Conservation (phyloP, 2,797 vertebrate genomes). For the Sandelia bainsii region DNA sequence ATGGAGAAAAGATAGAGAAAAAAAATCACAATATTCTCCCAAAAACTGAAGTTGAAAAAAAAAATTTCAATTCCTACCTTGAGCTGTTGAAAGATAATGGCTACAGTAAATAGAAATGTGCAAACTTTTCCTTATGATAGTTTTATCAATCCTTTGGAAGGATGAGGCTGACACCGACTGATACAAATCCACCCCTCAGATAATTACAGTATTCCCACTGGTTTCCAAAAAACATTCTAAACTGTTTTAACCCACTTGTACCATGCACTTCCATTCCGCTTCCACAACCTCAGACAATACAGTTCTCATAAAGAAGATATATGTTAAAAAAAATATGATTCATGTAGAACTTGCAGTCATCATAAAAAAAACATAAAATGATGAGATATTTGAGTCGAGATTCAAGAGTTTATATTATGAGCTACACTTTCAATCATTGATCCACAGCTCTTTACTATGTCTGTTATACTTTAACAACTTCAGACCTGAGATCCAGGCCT, state of each 20-base stretch:
- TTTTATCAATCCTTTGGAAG: background rate
- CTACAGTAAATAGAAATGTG: background rate
- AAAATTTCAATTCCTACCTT: background rate
- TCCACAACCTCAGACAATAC: background rate
- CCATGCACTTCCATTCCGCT: background rate
- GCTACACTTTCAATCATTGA: conserved; percentile 62
- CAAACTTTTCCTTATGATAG: background rate
- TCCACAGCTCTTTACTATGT: conserved; percentile 39
- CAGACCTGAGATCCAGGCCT: conserved; percentile 46
- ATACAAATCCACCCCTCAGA: background rate
- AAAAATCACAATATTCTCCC: too few relatives aligned
- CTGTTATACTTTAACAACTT: conserved; percentile 82
- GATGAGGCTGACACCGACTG: background rate
- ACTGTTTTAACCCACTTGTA: background rate
- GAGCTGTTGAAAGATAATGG: background rate
- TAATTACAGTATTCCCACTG: conserved; percentile 20
- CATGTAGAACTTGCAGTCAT: too few relatives aligned
- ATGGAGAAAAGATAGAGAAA: too few relatives aligned
- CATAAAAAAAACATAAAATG: background rate
- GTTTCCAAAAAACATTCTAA: background rate
- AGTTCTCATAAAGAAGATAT: background rate
- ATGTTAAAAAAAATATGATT: background rate
- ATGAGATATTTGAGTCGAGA: background rate
- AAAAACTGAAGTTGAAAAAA: too few relatives aligned
- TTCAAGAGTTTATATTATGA: background rate